Conservation (phyloP, 92 coral and sea anemone genomes). For the Umimayanthus chanpuru region DNA sequence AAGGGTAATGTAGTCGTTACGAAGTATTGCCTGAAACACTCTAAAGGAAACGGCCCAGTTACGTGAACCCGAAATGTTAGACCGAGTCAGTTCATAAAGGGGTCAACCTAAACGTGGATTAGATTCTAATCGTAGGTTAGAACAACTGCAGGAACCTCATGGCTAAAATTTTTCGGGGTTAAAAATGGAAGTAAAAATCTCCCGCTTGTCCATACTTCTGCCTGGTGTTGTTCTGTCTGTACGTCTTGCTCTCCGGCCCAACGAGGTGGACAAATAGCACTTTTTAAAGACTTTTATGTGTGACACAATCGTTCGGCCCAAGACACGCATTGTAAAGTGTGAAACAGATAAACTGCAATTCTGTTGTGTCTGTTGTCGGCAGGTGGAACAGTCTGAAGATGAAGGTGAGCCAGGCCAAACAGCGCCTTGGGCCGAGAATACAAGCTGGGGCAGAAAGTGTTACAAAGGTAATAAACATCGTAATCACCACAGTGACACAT, state of each 20-base stretch:
- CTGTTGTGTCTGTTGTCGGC: background rate
- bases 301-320: background rate
- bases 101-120: no score
- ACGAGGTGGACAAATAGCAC: no score
- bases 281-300: background rate
- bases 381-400: slow-evolving; percentile 98
- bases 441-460: slow-evolving; percentile 94
- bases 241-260: background rate
- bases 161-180: no score
- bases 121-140: no score
- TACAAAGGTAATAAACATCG: slow-evolving; percentile 63
- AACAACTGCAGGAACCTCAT: no score
- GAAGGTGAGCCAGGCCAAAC: slow-evolving; percentile 99
- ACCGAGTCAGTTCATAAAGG: no score
- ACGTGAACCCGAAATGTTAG: no score
- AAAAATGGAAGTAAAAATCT: background rate
- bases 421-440: slow-evolving; percentile 97
- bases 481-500: background rate
- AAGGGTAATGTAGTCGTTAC: background rate
- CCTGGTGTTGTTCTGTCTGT: background rate
- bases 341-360: background rate
- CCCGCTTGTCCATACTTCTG: background rate
- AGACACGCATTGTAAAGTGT: background rate
- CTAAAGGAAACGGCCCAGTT: background rate
- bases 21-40: background rate